Evolutionary conservation across 1,140 invertebrate species (phyloP).

Genomic region (Uloborus diversus): DNA sequence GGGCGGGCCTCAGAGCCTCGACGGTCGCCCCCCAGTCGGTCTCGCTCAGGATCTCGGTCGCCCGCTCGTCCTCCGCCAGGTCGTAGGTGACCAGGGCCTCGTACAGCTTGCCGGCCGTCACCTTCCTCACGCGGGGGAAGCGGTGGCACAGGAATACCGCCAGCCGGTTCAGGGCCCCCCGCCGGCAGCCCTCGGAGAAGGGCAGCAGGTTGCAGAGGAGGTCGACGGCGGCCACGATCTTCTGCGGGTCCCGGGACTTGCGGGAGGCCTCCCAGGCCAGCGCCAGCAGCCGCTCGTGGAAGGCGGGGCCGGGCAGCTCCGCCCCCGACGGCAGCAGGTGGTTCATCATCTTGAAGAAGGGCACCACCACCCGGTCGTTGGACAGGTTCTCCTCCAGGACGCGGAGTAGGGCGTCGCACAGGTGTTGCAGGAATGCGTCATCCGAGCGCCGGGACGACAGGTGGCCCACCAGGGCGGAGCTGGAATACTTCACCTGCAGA

Average conservation of each 20-base stretch:
- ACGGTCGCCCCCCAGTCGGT: slow-evolving; percentile 82
- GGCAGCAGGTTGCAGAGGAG: slow-evolving; percentile 68
- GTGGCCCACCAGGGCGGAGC: slow-evolving; percentile 63
- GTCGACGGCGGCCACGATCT: slow-evolving; percentile 73
- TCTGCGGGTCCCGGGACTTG: slow-evolving; percentile 78
- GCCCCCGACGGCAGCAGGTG: slow-evolving; percentile 73
- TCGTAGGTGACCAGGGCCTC: slow-evolving; percentile 86
- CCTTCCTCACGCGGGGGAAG: slow-evolving; percentile 83
- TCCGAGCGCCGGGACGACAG: slow-evolving; percentile 61
- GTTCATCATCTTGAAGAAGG: slow-evolving; percentile 84
- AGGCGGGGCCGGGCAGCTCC: slow-evolving; percentile 72
- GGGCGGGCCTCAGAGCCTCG: slow-evolving; percentile 76
- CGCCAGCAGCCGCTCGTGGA: slow-evolving; percentile 76
- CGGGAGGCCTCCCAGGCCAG: slow-evolving; percentile 78
- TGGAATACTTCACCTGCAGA: slow-evolving; percentile 65
- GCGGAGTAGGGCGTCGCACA: slow-evolving; percentile 63
- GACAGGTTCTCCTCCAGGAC: slow-evolving; percentile 77
- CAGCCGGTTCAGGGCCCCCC: slow-evolving; percentile 79
- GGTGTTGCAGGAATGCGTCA: slow-evolving; percentile 57
- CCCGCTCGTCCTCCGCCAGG: slow-evolving; percentile 73
- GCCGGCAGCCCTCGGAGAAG: slow-evolving; percentile 71
- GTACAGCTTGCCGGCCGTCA: slow-evolving; percentile 81
- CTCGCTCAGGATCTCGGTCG: slow-evolving; percentile 79
- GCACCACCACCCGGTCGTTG: slow-evolving; percentile 81
- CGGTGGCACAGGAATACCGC: slow-evolving; percentile 85